phyloP scores from a whole-genome alignment of 1,140 invertebrate genomes.

The Nylanderia fulva region DNA sequence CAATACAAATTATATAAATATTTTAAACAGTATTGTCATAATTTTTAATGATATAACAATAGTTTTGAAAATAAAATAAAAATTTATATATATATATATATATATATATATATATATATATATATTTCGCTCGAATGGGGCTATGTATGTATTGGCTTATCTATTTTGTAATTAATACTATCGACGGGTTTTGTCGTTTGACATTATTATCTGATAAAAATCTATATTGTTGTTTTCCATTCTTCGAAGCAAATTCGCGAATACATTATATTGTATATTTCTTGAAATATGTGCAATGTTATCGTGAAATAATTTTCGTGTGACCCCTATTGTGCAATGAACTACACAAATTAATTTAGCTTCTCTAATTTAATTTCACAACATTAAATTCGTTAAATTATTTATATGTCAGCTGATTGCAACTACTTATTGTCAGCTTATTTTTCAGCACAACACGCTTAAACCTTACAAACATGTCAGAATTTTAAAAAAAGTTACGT shows the following conservation, averaged over 20 bases:
- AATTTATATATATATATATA: neutral
- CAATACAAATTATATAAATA: slow-evolving; percentile 1
- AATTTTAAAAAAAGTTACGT: slow-evolving; percentile 2
- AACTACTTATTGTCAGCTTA: slow-evolving; percentile 19
- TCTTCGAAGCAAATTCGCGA: neutral
- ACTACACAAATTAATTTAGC: slow-evolving; percentile 33
- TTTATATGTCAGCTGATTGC: slow-evolving; percentile 14
- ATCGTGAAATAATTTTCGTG: slow-evolving; percentile 24
- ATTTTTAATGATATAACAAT: neutral
- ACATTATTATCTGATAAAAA: slow-evolving; percentile 44
- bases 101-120: no score
- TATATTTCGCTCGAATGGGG: slow-evolving; percentile 21
- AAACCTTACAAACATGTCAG: neutral
- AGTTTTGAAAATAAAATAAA: neutral
- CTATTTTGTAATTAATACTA: slow-evolving; percentile 19
- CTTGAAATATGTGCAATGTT: slow-evolving; percentile 19
- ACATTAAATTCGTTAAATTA: slow-evolving; percentile 20
- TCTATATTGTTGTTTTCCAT: slow-evolving; percentile 31
- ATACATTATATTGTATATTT: neutral
- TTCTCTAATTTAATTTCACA: slow-evolving; percentile 26
- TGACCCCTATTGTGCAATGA: neutral
- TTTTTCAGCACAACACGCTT: neutral
- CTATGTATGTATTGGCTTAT: neutral
- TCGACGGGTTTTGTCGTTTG: neutral
- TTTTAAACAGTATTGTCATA: neutral